phyloP scores from a whole-genome alignment of 23 tunicate genomes.

The Styela clava region DNA sequence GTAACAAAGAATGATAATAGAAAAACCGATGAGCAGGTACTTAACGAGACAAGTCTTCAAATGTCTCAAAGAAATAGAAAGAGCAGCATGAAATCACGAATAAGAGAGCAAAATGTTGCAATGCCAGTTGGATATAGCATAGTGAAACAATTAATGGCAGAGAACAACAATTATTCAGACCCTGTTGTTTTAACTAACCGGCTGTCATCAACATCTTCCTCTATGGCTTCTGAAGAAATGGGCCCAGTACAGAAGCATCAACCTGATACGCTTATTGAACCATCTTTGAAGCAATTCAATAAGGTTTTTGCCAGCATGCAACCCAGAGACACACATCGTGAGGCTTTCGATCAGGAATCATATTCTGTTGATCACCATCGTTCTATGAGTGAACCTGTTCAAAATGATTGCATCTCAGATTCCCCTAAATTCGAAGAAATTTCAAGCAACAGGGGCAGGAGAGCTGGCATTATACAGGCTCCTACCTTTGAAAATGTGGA shows the following conservation, averaged over 20 bases:
- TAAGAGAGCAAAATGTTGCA: background rate
- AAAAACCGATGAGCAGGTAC: background rate
- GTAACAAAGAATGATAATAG: background rate
- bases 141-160: background rate
- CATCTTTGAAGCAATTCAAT: slow-evolving; percentile 34
- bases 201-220: background rate
- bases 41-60: background rate
- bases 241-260: slow-evolving; percentile 3
- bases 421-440: background rate
- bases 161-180: background rate
- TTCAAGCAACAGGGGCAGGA: slow-evolving; percentile 16
- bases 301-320: slow-evolving; percentile 54
- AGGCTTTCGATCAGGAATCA: background rate
- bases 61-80: slow-evolving; percentile 10
- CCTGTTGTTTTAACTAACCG: background rate
- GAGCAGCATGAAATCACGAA: background rate
- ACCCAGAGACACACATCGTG: background rate
- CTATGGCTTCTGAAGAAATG: slow-evolving; percentile 3
- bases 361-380: slow-evolving; percentile 35
- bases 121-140: background rate
- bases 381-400: slow-evolving; percentile 37
- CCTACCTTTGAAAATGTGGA: slow-evolving; percentile 44
- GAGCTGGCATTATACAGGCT: slow-evolving; percentile 66
- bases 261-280: background rate
- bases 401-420: background rate